These are phyloP conservation scores for Sinella curviseta DNA, from an alignment of 1,140 invertebrate species.

Conservation along the genomic window DNA sequence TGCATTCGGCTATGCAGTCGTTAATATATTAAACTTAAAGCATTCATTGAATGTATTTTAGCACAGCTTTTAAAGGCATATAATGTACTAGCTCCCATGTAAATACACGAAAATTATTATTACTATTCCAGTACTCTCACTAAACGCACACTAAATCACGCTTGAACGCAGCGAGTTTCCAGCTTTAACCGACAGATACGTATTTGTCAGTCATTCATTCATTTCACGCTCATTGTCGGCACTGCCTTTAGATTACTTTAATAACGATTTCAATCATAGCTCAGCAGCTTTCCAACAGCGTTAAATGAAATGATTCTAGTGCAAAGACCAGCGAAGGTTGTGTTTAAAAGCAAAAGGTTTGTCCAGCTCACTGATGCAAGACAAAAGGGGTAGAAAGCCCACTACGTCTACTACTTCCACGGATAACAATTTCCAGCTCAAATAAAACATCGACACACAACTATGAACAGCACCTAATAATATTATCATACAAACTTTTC, in stretches of 20 bases:
- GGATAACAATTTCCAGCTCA: too few relatives aligned
- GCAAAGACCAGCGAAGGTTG: background rate
- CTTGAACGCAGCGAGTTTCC: background rate
- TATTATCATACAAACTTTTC: background rate
- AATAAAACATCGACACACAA: too few relatives aligned
- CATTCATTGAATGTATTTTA: too few relatives aligned
- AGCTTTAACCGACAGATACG: conserved; percentile 2
- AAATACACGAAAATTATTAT: background rate
- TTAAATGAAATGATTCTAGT: background rate
- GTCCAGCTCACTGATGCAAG: conserved; percentile 6
- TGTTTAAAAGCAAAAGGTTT: background rate
- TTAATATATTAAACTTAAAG: too few relatives aligned
- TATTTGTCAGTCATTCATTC: conserved; percentile 27
- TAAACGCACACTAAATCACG: background rate
- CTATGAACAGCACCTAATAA: too few relatives aligned
- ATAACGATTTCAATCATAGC: conserved; percentile 9
- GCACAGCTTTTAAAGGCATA: too few relatives aligned
- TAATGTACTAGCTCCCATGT: background rate
- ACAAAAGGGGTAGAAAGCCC: background rate
- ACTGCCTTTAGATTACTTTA: conserved; percentile 9
- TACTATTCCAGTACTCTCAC: background rate
- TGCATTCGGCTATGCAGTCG: background rate
- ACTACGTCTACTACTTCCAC: too few relatives aligned
- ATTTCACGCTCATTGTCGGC: conserved; percentile 17
- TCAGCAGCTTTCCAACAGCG: background rate